phyloP scores from a whole-genome alignment of 2,113 vertebrate genomes.

The Lepisosteus osseus region DNA sequence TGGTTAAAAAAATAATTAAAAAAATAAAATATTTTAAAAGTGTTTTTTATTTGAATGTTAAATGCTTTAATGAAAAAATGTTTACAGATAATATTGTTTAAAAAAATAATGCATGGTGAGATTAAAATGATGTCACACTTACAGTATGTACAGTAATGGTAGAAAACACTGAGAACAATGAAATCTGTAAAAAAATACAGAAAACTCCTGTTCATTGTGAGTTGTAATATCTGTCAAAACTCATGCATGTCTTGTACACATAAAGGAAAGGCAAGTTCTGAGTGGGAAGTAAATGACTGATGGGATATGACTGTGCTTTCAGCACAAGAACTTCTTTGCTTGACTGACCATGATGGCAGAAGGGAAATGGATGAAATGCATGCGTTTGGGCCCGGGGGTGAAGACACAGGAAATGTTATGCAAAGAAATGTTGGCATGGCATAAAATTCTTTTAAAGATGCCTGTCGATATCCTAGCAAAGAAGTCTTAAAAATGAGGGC shows the following conservation, averaged over 20 bases:
- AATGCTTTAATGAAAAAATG: no score
- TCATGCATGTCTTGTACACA: neutral
- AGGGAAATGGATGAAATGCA: slow-evolving; percentile 5
- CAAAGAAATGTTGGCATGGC: neutral
- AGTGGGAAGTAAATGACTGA: neutral
- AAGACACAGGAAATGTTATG: neutral
- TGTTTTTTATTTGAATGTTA: no score
- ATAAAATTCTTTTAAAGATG: neutral
- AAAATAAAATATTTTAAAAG: no score
- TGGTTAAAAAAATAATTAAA: no score
- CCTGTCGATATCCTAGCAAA: neutral
- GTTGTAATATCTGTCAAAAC: neutral
- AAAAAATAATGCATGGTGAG: no score
- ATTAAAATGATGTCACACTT: no score
- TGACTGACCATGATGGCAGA: slow-evolving; percentile 2
- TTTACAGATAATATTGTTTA: no score
- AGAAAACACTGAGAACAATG: neutral
- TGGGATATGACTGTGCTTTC: slow-evolving; percentile 5
- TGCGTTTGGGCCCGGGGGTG: neutral
- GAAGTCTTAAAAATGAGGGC: neutral
- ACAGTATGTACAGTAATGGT: no score
- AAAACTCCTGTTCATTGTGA: neutral
- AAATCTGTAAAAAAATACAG: neutral
- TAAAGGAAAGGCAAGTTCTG: neutral
- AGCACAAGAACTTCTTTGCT: slow-evolving; percentile 1